Evolutionary conservation across 2,797 vertebrate genomes (phyloP).

Genomic region (Alca torda): DNA sequence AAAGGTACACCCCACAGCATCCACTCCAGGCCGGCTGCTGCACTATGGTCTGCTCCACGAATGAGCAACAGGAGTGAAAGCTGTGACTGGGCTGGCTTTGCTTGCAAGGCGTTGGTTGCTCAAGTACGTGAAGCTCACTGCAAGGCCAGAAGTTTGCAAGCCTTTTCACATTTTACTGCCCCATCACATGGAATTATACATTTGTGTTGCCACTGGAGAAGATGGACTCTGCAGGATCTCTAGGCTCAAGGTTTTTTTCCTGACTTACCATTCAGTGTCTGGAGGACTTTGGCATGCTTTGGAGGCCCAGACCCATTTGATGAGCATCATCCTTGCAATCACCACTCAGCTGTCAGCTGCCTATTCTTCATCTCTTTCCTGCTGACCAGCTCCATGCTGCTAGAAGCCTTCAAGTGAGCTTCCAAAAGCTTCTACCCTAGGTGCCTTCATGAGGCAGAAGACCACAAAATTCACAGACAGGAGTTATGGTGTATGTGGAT

Average conservation of each 20-base stretch:
- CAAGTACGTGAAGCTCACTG: neutral
- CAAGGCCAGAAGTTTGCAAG: neutral
- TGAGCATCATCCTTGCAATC: neutral
- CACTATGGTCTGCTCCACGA: neutral
- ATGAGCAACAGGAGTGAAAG: no score
- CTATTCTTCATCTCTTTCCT: neutral
- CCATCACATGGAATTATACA: neutral
- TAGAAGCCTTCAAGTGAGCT: neutral
- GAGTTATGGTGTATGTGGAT: neutral
- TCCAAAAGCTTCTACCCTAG: neutral
- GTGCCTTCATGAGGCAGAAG: neutral
- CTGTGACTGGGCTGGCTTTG: neutral
- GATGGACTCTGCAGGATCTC: neutral
- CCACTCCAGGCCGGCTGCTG: no score
- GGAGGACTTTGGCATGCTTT: neutral
- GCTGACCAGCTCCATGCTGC: neutral
- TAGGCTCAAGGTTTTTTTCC: neutral
- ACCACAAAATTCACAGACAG: neutral
- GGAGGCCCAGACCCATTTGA: neutral
- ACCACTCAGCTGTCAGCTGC: neutral
- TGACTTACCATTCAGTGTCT: neutral
- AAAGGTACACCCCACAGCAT: neutral
- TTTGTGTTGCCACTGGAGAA: neutral
- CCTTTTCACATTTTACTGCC: neutral
- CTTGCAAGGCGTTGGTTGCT: neutral